Conservation (phyloP, 2,888 invertebrate genomes). For the Drosophila stalkeri region DNA sequence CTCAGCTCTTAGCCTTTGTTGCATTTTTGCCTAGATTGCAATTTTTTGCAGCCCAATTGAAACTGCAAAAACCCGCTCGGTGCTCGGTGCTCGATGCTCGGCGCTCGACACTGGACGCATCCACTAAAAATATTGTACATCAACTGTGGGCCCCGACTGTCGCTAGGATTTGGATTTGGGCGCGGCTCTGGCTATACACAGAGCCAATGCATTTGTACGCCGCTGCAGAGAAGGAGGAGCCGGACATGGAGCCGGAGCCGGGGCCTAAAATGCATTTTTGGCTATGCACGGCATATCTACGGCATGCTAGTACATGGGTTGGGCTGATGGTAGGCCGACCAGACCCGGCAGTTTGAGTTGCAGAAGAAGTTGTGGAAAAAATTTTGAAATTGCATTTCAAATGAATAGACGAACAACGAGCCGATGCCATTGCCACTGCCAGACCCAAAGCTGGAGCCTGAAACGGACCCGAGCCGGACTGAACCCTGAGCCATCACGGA, state of each 20-base stretch:
- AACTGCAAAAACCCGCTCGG: constrained; percentile 51
- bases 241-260: constrained; percentile 16
- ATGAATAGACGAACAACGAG: constrained; percentile 64
- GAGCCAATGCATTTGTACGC: constrained; percentile 46
- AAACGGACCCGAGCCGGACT: constrained; percentile 15
- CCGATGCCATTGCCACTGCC: constrained; percentile 22
- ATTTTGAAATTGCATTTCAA: constrained; percentile 81
- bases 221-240: constrained; percentile 32
- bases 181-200: constrained; percentile 17
- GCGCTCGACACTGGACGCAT: constrained; percentile 16
- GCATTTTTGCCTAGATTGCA: constrained; percentile 82
- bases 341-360: constrained; percentile 49
- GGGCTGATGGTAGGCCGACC: not conserved
- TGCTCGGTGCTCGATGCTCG: not conserved
- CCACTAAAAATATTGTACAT: constrained; percentile 66
- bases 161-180: constrained; percentile 17
- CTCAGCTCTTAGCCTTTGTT: constrained; percentile 77
- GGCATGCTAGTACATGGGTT: not conserved
- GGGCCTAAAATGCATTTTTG: constrained; percentile 82
- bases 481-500: constrained; percentile 39
- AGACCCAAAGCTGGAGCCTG: constrained; percentile 18
- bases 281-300: constrained; percentile 36
- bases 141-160: constrained; percentile 44
- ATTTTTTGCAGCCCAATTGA: constrained; percentile 76
- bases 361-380: constrained; percentile 72